phyloP scores from a whole-genome alignment of 2,888 invertebrate species.

The Nysson spinosus region DNA sequence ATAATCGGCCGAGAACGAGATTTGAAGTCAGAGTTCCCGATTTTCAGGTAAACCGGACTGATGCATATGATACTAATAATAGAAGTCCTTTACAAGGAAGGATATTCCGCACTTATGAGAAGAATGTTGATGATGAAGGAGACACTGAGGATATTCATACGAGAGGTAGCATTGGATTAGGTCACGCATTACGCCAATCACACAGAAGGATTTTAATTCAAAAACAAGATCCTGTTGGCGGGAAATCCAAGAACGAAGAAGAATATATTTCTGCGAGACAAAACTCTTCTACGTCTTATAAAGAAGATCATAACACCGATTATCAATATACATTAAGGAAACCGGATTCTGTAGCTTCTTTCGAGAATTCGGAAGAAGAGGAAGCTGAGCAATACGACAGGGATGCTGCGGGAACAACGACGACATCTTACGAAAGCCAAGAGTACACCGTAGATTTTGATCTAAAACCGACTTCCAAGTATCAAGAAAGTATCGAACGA shows the following conservation, averaged over 20 bases:
- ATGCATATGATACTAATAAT: not conserved
- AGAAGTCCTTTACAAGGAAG: not conserved
- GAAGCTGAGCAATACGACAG: conserved; percentile 27
- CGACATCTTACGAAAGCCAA: not conserved
- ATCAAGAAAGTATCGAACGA: not conserved
- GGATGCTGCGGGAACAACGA: not conserved
- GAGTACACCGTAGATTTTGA: not conserved
- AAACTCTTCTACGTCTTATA: not conserved
- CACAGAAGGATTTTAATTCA: conserved; percentile 16
- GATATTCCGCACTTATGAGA: not conserved
- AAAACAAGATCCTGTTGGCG: conserved; percentile 15
- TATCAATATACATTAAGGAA: not conserved
- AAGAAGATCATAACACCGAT: not conserved
- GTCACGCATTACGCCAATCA: conserved; percentile 35
- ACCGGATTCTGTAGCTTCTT: not conserved
- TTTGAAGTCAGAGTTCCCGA: conserved; percentile 10
- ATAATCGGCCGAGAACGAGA: not conserved
- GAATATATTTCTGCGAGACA: too few species aligned
- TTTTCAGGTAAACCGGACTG: conserved; percentile 2
- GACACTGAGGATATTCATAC: conserved; percentile 37
- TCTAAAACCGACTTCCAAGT: not conserved
- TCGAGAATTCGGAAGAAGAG: not conserved
- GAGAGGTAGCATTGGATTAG: conserved; percentile 50
- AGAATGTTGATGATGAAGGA: not conserved
- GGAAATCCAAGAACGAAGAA: not conserved